These are phyloP conservation scores for Drosophila ustulata DNA, from an alignment of 2,888 invertebrate species.

Conservation along the genomic window DNA sequence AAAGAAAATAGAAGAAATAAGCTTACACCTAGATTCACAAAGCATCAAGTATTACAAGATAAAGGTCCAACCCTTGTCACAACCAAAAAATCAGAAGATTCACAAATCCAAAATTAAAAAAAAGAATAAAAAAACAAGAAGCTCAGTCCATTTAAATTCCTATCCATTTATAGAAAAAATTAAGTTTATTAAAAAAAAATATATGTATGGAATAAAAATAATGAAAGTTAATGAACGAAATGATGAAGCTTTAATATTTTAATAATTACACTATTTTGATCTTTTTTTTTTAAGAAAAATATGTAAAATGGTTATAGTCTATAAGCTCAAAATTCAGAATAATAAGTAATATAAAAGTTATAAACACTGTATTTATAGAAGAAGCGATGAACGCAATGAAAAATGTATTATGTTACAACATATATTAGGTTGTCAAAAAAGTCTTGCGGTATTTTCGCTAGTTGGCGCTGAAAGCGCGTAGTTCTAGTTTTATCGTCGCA, in stretches of 20 bases:
- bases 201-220: background rate
- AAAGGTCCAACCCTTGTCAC: background rate
- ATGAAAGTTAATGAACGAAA: background rate
- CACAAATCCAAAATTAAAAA: slow-evolving; percentile 1
- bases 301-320: background rate
- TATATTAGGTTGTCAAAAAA: too few relatives aligned
- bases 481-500: too few relatives aligned
- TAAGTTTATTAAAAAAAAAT: background rate
- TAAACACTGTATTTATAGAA: background rate
- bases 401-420: background rate
- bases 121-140: background rate
- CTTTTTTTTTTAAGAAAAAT: background rate
- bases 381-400: background rate
- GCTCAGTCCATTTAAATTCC: background rate
- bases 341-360: background rate
- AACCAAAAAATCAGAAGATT: slow-evolving; percentile 7
- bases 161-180: background rate
- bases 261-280: background rate
- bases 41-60: background rate
- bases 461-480: too few relatives aligned
- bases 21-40: too few relatives aligned
- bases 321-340: background rate
- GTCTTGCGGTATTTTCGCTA: too few relatives aligned
- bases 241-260: background rate
- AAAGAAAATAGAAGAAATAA: too few relatives aligned